Evolutionary conservation across 1,140 invertebrate species (phyloP).

Genomic region (Akabosia matsudoensis): DNA sequence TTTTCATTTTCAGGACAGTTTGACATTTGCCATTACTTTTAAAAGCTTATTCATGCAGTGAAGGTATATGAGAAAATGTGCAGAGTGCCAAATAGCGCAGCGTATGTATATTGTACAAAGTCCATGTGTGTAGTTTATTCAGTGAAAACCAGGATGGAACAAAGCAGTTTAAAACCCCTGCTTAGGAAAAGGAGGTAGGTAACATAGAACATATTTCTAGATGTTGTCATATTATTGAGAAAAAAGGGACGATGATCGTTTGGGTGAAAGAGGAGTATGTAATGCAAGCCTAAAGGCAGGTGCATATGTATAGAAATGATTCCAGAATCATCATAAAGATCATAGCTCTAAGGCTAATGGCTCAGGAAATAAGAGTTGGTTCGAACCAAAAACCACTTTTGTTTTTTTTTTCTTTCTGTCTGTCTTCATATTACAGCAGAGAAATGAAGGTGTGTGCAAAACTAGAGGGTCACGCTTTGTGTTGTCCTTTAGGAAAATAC

Average conservation of each 20-base stretch:
- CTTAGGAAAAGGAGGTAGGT: too few species aligned
- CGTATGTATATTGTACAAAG: too few species aligned
- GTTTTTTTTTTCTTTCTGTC: too few species aligned
- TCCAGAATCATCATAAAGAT: background rate
- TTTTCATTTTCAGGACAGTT: constrained; percentile 8
- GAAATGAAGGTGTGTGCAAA: background rate
- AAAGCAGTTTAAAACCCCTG: too few species aligned
- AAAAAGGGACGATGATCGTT: too few species aligned
- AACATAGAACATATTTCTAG: too few species aligned
- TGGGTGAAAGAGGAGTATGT: too few species aligned
- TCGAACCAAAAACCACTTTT: background rate
- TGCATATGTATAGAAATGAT: background rate
- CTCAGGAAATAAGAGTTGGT: constrained; percentile 4
- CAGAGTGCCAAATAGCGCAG: too few species aligned
- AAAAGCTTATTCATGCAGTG: constrained; percentile 20
- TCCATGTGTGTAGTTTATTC: too few species aligned
- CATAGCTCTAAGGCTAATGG: constrained; percentile 15
- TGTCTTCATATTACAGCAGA: background rate
- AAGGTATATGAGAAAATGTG: constrained; percentile 11
- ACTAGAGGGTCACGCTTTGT: background rate
- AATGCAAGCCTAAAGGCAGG: too few species aligned
- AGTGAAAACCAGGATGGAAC: too few species aligned
- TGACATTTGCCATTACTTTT: constrained; percentile 17
- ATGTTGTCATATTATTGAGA: too few species aligned
- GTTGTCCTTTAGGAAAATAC: background rate